Evolutionary conservation across 2,888 invertebrate species (phyloP).

Genomic region (Sinodicranocentrus sp.): DNA sequence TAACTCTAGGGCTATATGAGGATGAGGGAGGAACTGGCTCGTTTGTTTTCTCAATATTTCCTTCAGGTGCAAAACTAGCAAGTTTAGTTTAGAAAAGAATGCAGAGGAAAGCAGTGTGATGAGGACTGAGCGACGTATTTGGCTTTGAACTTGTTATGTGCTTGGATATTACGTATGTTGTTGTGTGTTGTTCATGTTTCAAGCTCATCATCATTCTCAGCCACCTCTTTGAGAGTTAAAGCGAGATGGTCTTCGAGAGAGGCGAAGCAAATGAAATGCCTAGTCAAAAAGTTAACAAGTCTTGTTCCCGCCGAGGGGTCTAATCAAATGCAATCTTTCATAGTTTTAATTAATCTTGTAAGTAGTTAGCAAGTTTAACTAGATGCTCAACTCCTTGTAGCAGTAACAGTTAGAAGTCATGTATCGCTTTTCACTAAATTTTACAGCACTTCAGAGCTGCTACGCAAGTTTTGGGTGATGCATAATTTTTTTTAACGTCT

Average conservation of each 20-base stretch:
- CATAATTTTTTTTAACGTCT: neutral
- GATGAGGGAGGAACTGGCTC: conserved; percentile 1
- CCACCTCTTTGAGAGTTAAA: neutral
- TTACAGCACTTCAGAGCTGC: neutral
- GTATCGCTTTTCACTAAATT: conserved; percentile 28
- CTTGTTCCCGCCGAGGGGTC: conserved; percentile 66
- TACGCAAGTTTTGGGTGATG: neutral
- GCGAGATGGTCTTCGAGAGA: neutral
- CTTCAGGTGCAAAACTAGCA: conserved; percentile 50
- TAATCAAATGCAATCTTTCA: conserved; percentile 72
- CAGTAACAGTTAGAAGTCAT: conserved; percentile 49
- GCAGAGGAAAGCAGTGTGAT: neutral
- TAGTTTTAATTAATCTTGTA: conserved; percentile 70
- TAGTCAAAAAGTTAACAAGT: conserved; percentile 70
- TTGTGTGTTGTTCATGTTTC: neutral
- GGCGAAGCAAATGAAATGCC: conserved; percentile 43
- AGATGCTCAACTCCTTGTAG: conserved; percentile 34
- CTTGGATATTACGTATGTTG: neutral
- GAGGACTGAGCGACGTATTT: too few relatives aligned
- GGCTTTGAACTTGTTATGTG: too few relatives aligned
- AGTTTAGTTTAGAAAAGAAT: neutral
- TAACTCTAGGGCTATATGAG: too few relatives aligned
- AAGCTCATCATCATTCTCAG: conserved; percentile 19
- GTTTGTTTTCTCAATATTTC: conserved; percentile 43
- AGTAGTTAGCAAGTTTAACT: conserved; percentile 54